These are phyloP conservation scores for Eublepharis macularius DNA, from an alignment of 2,113 vertebrate genomes.

Conservation along the genomic window DNA sequence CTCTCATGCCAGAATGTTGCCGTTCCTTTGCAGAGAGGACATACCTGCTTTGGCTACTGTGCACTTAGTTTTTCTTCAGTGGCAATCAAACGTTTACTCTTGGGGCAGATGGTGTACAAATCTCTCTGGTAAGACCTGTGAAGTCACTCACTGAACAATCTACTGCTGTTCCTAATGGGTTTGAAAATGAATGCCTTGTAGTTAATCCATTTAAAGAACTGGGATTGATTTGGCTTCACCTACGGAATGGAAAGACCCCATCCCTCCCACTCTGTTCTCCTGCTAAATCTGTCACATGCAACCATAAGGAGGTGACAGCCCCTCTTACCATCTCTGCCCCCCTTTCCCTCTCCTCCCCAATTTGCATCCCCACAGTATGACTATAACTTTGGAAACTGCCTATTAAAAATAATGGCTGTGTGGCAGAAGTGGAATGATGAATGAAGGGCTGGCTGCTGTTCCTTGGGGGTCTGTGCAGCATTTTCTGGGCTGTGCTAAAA, in stretches of 20 bases:
- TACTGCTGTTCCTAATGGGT: neutral
- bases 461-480: neutral
- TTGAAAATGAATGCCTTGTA: neutral
- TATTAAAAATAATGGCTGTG: conserved; percentile 67
- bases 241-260: conserved; percentile 3
- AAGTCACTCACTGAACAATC: fast-evolving
- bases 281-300: conserved; percentile 15
- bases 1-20: neutral
- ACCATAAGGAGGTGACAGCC: neutral
- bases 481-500: conserved; percentile 38
- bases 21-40: neutral
- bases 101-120: neutral
- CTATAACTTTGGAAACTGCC: conserved; percentile 56
- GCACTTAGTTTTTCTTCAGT: fast-evolving
- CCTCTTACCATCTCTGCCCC: conserved; percentile 1
- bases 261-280: conserved; percentile 6
- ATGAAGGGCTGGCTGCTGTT: conserved; percentile 28
- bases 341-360: neutral
- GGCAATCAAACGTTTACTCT: neutral
- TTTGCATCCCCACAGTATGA: neutral
- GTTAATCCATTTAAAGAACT: neutral
- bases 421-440: conserved; percentile 50
- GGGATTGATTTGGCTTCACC: neutral
- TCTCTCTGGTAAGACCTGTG: fast-evolving
- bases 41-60: neutral